These are phyloP conservation scores for Phaethornis superciliosus DNA, from an alignment of 2,113 vertebrate species.

Conservation along the genomic window DNA sequence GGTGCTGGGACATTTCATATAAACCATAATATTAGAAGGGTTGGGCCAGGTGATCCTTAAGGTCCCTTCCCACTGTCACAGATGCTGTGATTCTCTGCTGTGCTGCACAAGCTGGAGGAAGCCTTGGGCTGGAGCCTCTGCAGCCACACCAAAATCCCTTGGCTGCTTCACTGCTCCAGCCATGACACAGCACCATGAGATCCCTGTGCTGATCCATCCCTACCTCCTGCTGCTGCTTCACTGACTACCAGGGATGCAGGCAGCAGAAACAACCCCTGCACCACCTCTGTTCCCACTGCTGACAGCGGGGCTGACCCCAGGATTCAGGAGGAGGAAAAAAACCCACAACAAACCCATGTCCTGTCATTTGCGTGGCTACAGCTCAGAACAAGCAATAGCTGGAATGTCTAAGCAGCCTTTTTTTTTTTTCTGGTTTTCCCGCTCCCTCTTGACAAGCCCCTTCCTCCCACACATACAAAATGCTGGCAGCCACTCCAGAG, in stretches of 20 bases:
- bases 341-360: rapidly evolving
- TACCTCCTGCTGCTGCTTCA: not conserved
- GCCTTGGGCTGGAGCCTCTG: not conserved
- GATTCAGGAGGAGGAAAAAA: not conserved
- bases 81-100: too few relatives aligned
- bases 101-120: not conserved
- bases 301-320: not conserved
- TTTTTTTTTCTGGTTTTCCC: not conserved
- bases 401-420: not conserved
- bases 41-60: too few relatives aligned
- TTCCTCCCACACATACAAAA: not conserved
- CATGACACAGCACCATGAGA: not conserved
- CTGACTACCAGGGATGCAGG: not conserved
- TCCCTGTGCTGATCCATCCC: not conserved
- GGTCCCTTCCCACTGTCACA: too few relatives aligned
- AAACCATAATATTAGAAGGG: too few relatives aligned
- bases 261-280: not conserved
- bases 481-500: not conserved
- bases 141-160: not conserved
- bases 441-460: rapidly evolving
- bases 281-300: not conserved
- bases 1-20: too few relatives aligned
- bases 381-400: not conserved
- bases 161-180: not conserved
- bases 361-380: not conserved